Evolutionary conservation across 2,113 vertebrate genomes (phyloP).

Genomic region (Pterophyllum scalare): DNA sequence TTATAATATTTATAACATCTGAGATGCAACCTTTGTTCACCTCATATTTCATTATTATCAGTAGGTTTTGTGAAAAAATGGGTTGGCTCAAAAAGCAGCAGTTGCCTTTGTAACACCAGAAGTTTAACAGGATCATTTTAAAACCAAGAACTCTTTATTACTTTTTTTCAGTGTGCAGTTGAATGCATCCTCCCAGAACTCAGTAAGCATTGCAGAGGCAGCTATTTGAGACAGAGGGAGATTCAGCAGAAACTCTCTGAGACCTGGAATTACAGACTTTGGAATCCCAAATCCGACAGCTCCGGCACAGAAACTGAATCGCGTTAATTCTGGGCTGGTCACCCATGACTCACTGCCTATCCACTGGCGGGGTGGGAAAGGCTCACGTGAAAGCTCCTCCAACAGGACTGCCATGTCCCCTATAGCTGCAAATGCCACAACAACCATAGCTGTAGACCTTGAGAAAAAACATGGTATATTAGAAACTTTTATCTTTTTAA

Average conservation of each 20-base stretch:
- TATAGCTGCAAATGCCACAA: slow-evolving; percentile 69
- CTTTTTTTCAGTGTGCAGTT: slow-evolving; percentile 65
- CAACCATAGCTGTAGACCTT: slow-evolving; percentile 73
- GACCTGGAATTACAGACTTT: slow-evolving; percentile 72
- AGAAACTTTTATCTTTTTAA: background rate
- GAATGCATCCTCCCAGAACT: slow-evolving; percentile 78
- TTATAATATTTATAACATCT: no score
- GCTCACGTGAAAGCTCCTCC: slow-evolving; percentile 48
- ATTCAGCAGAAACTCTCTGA: slow-evolving; percentile 72
- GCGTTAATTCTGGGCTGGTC: background rate
- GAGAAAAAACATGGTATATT: background rate
- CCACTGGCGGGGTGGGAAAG: background rate
- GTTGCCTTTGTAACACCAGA: no score
- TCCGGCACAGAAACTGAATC: background rate
- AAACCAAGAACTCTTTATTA: slow-evolving; percentile 13
- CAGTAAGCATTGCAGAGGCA: slow-evolving; percentile 54
- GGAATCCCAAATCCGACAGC: background rate
- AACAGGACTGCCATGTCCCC: slow-evolving; percentile 70
- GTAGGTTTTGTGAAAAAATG: background rate
- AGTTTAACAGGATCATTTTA: background rate
- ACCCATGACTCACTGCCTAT: background rate
- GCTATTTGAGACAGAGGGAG: slow-evolving; percentile 47
- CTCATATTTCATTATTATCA: no score
- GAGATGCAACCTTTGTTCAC: no score
- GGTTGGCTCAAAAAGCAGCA: background rate